Base-by-base conservation (phyloP, 1,140 invertebrate genomes). In the Drosophila varians region DNA sequence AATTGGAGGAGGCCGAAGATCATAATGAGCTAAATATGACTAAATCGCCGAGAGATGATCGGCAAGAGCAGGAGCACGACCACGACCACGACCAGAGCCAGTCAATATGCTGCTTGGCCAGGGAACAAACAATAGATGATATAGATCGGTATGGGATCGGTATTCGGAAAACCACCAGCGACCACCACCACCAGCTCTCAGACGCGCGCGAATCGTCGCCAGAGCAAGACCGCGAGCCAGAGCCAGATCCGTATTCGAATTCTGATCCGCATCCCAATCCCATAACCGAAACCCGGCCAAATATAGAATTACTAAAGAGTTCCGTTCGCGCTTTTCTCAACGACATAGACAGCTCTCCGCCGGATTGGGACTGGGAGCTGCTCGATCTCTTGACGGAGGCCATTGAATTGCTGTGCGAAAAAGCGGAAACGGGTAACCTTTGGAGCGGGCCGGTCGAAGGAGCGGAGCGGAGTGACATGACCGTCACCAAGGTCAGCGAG, bases 1-100 rank as follows among this genome's bases (percentile, higher is more conserved):
- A 87, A 87, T 88, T 82, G 74, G 82, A 87, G 80, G 72, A 71
- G 75, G 45, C 73, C 46, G 45, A 58, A 65, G 57, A 64, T 74
- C 82, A 87, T 82, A 74, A 86, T 87, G 80, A 86, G 82, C 57
- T 86, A 77, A 87, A 84, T 84, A 84, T 84, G 77, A 82, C 77
- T 82, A 72, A 75, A 43, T 42, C 23, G 47, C 47, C 16, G 71
- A 75, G 73, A 74, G 26, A 74, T 65, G n/a, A n/a, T n/a, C n/a
- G n/a, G n/a, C 25, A 65, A 86, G 82, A 86, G 82, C 80, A 65
- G 52, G n/a, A n/a, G n/a, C n/a, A n/a, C n/a, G n/a, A n/a, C n/a
- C n/a, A n/a, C n/a, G n/a, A n/a, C n/a, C n/a, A n/a, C n/a, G n/a
- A n/a, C n/a, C 61, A 46, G 14, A 28, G 46, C 31, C 52, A 86